Evolutionary conservation across 2,888 invertebrate genomes (phyloP), one percentile per base, ranked within the genome.

Genomic region (Ophion ventricosus): DNA sequence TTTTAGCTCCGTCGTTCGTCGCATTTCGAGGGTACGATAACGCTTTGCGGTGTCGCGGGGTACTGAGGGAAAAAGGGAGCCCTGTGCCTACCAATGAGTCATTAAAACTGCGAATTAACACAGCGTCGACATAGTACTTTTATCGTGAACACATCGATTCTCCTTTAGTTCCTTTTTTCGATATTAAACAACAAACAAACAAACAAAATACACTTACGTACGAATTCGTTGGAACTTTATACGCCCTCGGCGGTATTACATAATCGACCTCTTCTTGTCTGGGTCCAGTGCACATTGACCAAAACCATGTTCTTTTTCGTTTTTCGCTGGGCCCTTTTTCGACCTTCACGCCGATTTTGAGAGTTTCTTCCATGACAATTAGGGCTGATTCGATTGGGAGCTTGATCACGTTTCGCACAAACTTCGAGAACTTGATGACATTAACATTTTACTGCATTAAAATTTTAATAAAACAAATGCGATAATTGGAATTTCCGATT

Each of bases 241-340:
- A n/a, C 4, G 35, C 7, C 8, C 8, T 7, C 5, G 35, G 8
- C 8, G 35, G 7, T 35, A 4, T 35, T 35, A 8, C 29, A 35
- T 35, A 43, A 87, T 88, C 88, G 89, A 87, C 89, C 90, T 90
- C 88, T 86, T 87, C 90, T 90, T 90, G 89, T 83, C 88, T 85
- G 89, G 90, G 89, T 89, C 89, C 89, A 88, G 88, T 87, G 88
- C 81, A 84, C 84, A 77, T 76, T 59, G 25, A 63, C 66, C 43
- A 43, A 75, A 63, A 56, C 14, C n/a, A n/a, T n/a, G n/a, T n/a
- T n/a, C n/a, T n/a, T 57, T 67, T 57, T 67, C 43, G 10, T 43
- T 23, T 56, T 8, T 20, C 8, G 23, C 40, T 23, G 14, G 49
- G 11, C n/a, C 64, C 63, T 64, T 29, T 43, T 54, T 69, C 26